These are phyloP conservation scores for Crossoptilon crossoptilon DNA, from an alignment of 2,797 vertebrate species.

Conservation along the genomic window DNA sequence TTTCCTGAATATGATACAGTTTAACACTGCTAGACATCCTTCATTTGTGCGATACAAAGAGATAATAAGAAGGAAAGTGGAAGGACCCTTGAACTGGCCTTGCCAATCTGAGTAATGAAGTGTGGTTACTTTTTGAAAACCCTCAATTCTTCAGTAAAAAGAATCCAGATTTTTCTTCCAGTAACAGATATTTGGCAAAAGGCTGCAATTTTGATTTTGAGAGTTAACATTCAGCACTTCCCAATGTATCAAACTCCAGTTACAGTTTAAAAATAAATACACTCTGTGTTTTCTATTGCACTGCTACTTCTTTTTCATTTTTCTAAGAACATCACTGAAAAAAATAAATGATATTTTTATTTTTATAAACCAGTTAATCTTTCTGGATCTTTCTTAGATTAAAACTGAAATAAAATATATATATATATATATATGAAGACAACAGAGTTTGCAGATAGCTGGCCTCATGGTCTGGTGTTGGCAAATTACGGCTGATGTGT, in stretches of 20 bases:
- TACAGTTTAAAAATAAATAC: conserved; percentile 1
- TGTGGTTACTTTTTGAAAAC: background rate
- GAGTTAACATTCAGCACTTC: background rate
- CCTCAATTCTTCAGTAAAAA: background rate
- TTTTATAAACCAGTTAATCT: background rate
- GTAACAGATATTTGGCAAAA: background rate
- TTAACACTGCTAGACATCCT: background rate
- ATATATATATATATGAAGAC: background rate
- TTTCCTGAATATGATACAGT: background rate
- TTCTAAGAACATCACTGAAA: background rate
- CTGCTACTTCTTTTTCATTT: background rate
- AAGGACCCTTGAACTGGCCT: background rate
- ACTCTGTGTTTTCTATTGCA: background rate
- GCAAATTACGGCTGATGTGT: conserved; percentile 15
- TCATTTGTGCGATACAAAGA: background rate
- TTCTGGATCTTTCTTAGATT: background rate
- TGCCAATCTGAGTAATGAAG: background rate
- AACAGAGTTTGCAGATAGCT: background rate
- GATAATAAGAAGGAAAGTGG: background rate
- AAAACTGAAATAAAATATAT: background rate
- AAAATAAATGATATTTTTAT: background rate
- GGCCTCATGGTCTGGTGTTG: background rate
- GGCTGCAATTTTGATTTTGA: background rate
- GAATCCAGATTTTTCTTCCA: background rate
- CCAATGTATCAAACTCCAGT: background rate